Base-by-base conservation (phyloP, 2,888 invertebrate species). In the Cepaea hortensis region DNA sequence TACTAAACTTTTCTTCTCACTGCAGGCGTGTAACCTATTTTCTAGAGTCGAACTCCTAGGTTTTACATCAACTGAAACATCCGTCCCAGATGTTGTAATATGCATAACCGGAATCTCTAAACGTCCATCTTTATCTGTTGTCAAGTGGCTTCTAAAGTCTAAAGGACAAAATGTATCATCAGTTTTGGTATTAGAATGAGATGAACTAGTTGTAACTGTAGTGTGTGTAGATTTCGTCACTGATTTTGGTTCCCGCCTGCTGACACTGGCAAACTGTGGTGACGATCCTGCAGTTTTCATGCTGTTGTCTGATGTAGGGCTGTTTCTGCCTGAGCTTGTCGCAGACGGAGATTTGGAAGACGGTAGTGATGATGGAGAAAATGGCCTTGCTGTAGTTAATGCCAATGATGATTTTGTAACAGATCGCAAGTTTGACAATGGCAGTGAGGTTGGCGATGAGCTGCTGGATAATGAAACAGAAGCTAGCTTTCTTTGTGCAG, bases 91-190 rank as follows among this genome's bases (percentile, higher is more conserved):
- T 50, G 68, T 61, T n/a, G 61, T 85, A n/a, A 85, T 84, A 65
- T 87, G 87, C 80, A 83, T 87, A 0, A 87, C 87, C 4, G 87
- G 87, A 18, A 87, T 23, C 75, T 87, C 87, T 23, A 87, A 35
- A 61, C 87, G 82, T 18, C 87, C 85, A 70, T 85, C 85, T 70
- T 79, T 82, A 62, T 85, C 85, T 75, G 75, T 83, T 55, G 80
- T 48, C 80, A 87, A 84, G 46, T 15, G 79, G 15, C 46, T 79
- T 75, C 35, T 85, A 35, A 62, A 65, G 23, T 84, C 84, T 20
- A 20, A n/a, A n/a, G 84, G 35, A 50, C 46, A 55, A 82, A 72
- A 72, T 82, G 72, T 23, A 50, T 72, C 70, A 61, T 50, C 55
- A n/a, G 2, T 4, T 62, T 70, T 82, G 61, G 68, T 35, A 18